Conservation (phyloP, 2,113 vertebrate genomes). For the Grammomys dolichurus region DNA sequence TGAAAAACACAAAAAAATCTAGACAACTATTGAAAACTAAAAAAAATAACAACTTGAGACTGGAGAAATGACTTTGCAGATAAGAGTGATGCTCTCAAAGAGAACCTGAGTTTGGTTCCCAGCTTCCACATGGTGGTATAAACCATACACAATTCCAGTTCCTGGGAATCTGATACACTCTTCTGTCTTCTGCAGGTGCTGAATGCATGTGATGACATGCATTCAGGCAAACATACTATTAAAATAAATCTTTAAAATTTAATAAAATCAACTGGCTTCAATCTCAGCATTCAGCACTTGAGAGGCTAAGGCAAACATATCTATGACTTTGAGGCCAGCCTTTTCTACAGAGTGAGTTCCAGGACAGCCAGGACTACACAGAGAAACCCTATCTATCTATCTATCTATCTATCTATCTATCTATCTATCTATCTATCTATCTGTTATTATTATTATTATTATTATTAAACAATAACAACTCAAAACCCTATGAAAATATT, state of each 20-base stretch:
- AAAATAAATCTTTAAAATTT: neutral
- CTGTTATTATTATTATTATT: no score
- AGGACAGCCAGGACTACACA: no score
- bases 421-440: no score
- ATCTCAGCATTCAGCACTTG: no score
- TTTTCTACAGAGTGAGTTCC: no score
- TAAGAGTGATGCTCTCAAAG: neutral
- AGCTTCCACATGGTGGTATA: neutral
- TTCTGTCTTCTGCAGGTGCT: neutral
- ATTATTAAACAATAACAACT: neutral
- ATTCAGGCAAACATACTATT: neutral
- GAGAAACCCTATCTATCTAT: no score
- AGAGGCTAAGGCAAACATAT: no score
- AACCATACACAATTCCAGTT: neutral
- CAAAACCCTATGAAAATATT: neutral
- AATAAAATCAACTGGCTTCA: neutral
- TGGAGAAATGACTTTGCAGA: neutral
- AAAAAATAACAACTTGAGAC: neutral
- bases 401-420: no score
- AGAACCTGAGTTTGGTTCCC: neutral
- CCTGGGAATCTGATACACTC: neutral
- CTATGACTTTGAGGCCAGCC: no score
- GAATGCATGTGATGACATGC: neutral
- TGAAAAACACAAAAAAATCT: neutral
- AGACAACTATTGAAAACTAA: neutral